A percentile compares a stretch with the other conserved stretches of the same genome.
Evolutionary conservation across 2,888 invertebrate genomes (phyloP).

Genomic region (Habroteleia sp.): DNA sequence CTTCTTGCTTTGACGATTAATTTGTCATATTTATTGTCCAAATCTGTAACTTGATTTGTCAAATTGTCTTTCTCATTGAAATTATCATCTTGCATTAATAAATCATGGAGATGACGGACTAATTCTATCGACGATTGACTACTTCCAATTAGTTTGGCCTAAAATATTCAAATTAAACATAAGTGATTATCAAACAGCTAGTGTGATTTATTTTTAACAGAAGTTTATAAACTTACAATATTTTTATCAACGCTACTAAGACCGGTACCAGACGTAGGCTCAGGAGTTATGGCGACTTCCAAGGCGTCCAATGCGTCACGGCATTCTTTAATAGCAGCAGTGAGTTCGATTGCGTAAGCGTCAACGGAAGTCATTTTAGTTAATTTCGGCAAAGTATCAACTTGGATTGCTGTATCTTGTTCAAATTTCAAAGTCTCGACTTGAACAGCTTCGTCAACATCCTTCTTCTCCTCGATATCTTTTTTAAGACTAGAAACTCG

Average conservation of each 20-base stretch:
- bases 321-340: conserved; percentile 88
- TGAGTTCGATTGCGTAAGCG: conserved; percentile 89
- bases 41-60: conserved; percentile 85
- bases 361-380: conserved; percentile 89
- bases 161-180: not conserved
- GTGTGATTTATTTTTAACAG: not conserved
- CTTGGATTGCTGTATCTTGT: conserved; percentile 90
- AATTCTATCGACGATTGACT: conserved; percentile 91
- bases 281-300: conserved; percentile 85
- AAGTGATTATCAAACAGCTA: too few species aligned
- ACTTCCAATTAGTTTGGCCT: conserved; percentile 88
- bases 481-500: conserved; percentile 82
- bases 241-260: conserved; percentile 86
- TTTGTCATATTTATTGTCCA: conserved; percentile 86
- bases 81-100: conserved; percentile 88
- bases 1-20: conserved; percentile 87
- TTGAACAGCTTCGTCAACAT: conserved; percentile 85
- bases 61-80: conserved; percentile 86
- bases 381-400: conserved; percentile 87
- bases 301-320: conserved; percentile 85
- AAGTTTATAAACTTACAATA: conserved; percentile 80
- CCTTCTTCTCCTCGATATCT: conserved; percentile 74
- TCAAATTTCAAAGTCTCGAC: conserved; percentile 90
- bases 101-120: conserved; percentile 89
- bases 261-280: conserved; percentile 83